Base-by-base conservation (phyloP, 1,140 invertebrate species). In the Atta cephalotes region DNA sequence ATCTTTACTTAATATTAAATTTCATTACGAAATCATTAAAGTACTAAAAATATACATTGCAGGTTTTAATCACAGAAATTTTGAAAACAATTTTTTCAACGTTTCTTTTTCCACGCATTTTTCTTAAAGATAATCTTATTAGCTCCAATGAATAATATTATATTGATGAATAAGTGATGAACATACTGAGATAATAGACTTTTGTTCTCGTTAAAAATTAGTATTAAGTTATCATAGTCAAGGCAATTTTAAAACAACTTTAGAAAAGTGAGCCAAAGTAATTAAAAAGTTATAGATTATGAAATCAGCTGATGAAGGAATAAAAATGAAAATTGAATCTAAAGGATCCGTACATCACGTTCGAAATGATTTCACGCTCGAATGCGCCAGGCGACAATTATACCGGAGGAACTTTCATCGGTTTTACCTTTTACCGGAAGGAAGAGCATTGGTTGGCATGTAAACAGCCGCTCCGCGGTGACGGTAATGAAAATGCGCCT, bases 401-500 rank as follows among this genome's bases (percentile, higher is more conserved):
- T 18, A 25, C n/a, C 21, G 25, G 1, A 18, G 28, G 80, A 74
- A 82, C 39, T 84, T 76, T 84, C 60, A 84, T 84, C 56, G 80
- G 80, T 76, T 84, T 76, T 21, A 76, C 39, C 71, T 76, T 84
- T 76, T 21, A 76, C 28, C 71, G 70, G n/a, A 49, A 28, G 51
- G 14, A 7, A 77, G 35, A 62, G 31, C 62, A 71, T 80, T 28
- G 21, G 60, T 39, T 18, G 79, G 21, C 21, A 45, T 28, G 79
- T 58, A 72, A 77, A 84, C 60, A 78, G 51, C 35, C 81, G 62
- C 21, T 7, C 1, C 25, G 49, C 31, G 82, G 72, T 77, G 77
- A 86, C 74, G 31, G 28, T 76, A 89, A 88, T 88, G 86, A 85
- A 88, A 85, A 90, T 62, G 78, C 65, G 58, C 18, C 74, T 89